phyloP scores from a whole-genome alignment of 2,113 vertebrate species.

The Callopanchax toddi region DNA sequence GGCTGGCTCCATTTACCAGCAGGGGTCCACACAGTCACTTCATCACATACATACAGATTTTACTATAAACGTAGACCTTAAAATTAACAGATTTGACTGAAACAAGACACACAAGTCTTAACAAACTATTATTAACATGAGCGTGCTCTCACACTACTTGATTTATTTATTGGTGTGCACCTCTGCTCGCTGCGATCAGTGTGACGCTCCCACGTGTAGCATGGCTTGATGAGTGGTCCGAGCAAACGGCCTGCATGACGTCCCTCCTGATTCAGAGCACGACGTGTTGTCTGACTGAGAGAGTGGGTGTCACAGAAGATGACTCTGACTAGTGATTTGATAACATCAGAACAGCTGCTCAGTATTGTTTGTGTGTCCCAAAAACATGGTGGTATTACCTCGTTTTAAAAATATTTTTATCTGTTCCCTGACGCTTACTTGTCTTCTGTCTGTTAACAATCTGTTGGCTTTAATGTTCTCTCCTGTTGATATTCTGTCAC shows the following conservation, averaged over 20 bases:
- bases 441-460: slow-evolving; percentile 11
- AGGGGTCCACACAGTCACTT: slow-evolving; percentile 52
- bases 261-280: slow-evolving; percentile 42
- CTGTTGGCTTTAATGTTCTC: slow-evolving; percentile 17
- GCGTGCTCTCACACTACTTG: neutral
- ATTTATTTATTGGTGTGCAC: slow-evolving; percentile 40
- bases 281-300: slow-evolving; percentile 33
- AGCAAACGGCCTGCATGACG: slow-evolving; percentile 58
- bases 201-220: slow-evolving; percentile 62
- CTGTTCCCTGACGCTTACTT: slow-evolving; percentile 17
- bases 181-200: slow-evolving; percentile 65
- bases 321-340: slow-evolving; percentile 7
- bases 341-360: slow-evolving; percentile 13
- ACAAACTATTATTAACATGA: too few relatives aligned
- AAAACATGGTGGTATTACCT: neutral
- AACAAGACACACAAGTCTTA: too few relatives aligned
- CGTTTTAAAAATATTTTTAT: slow-evolving; percentile 10
- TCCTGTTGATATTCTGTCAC: slow-evolving; percentile 5
- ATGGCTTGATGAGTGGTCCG: slow-evolving; percentile 67
- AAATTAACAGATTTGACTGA: neutral
- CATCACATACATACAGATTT: neutral
- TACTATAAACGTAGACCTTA: neutral
- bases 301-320: slow-evolving; percentile 14
- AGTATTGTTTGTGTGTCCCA: slow-evolving; percentile 22
- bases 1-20: slow-evolving; percentile 39